These are phyloP conservation scores for Cydia strobilella DNA, from an alignment of 1,140 invertebrate species.

Conservation along the genomic window DNA sequence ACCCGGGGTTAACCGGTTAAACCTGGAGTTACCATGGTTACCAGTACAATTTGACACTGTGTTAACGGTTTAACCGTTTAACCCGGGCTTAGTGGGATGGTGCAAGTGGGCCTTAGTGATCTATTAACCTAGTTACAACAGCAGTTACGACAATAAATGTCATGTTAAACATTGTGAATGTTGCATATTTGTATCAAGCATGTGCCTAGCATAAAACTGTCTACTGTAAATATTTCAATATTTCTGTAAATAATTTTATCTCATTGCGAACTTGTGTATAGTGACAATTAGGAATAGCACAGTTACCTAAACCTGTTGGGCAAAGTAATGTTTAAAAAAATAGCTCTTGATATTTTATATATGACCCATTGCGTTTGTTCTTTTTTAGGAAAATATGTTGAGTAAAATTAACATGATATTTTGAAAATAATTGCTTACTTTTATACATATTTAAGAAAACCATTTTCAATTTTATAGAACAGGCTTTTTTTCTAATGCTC, in stretches of 20 bases:
- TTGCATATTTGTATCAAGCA: slow-evolving; percentile 5
- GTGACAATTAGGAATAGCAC: background rate
- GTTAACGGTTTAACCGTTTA: no score
- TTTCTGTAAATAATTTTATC: slow-evolving; percentile 6
- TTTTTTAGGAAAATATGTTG: no score
- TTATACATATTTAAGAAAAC: background rate
- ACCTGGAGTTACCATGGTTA: no score
- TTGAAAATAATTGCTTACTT: background rate
- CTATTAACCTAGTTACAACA: background rate
- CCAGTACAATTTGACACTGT: no score
- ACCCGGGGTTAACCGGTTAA: no score
- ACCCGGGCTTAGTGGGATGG: no score
- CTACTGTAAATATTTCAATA: slow-evolving; percentile 9
- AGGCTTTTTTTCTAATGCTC: background rate
- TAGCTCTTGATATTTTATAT: background rate
- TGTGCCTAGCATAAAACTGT: background rate
- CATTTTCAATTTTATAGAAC: no score
- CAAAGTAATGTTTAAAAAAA: background rate
- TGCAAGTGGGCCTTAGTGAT: no score
- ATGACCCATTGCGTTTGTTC: background rate
- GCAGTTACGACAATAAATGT: background rate
- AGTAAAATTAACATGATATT: no score
- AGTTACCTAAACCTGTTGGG: background rate
- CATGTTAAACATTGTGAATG: background rate
- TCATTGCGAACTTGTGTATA: background rate